Percentiles rank a stretch among this genome's conserved stretches.
phyloP scores from a whole-genome alignment of 2,797 vertebrate species.

The Myotis daubentonii region DNA sequence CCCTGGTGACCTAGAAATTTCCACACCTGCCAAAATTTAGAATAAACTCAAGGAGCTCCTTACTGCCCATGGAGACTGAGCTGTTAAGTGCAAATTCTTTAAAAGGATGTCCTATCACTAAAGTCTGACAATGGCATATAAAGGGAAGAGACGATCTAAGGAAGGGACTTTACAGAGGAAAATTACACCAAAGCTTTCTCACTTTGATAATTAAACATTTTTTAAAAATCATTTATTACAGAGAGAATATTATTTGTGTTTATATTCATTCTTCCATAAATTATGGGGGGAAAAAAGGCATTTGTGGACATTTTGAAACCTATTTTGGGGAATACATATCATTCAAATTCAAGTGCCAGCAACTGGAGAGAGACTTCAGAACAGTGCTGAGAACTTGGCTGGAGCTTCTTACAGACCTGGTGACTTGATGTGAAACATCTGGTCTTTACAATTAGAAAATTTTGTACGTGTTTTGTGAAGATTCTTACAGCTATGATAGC shows the following conservation, averaged over 20 bases:
- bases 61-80: constrained; percentile 10
- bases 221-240: constrained; percentile 20
- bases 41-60: constrained; percentile 67
- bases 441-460: constrained; percentile 45
- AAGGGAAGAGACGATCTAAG: not conserved
- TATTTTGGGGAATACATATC: constrained; percentile 67
- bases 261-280: not conserved
- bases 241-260: constrained; percentile 12
- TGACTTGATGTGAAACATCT: constrained; percentile 63
- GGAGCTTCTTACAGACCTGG: constrained; percentile 42
- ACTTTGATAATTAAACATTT: not conserved
- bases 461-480: constrained; percentile 23
- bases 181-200: not conserved
- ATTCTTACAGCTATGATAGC: not conserved
- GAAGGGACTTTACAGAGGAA: not conserved
- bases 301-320: not conserved
- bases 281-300: constrained; percentile 49
- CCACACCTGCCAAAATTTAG: constrained; percentile 57
- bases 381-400: constrained; percentile 44
- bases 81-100: constrained; percentile 42
- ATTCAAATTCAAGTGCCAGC: constrained; percentile 69
- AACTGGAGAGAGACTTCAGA: not conserved
- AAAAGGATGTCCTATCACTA: constrained; percentile 28
- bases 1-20: constrained; percentile 55
- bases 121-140: not conserved